Evolutionary conservation across 2,113 vertebrate genomes (phyloP).

Genomic region (Chionis minor): DNA sequence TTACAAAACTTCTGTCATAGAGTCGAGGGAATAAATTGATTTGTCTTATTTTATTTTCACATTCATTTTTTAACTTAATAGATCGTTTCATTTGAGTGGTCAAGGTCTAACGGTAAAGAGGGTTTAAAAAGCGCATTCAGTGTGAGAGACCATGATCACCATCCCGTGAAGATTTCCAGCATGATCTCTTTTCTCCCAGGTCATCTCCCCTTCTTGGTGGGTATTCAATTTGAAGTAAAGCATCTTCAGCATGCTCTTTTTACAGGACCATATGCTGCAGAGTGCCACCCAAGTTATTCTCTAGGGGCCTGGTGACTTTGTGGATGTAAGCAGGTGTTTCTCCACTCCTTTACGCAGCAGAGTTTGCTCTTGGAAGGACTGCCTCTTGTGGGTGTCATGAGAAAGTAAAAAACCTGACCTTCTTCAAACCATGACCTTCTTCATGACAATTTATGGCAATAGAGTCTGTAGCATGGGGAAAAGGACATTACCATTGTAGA

Average conservation of each 20-base stretch:
- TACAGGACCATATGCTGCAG: background rate
- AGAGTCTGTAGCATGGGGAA: background rate
- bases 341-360: background rate
- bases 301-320: accelerated
- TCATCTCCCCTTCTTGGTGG: background rate
- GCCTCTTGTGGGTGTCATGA: background rate
- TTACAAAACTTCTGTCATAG: background rate
- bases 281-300: background rate
- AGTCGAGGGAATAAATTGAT: background rate
- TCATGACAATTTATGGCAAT: background rate
- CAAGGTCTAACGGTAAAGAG: background rate
- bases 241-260: background rate
- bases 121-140: background rate
- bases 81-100: background rate
- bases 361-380: background rate
- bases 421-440: background rate
- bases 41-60: background rate
- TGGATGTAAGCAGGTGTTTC: background rate
- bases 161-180: background rate
- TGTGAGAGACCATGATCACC: background rate
- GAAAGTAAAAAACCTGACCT: background rate
- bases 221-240: background rate
- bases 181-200: background rate
- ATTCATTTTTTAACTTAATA: background rate
- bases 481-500: background rate